Evolutionary conservation across 1,140 invertebrate genomes (phyloP), one percentile per base, ranked within the genome.

Genomic region (Panulirus ornatus): DNA sequence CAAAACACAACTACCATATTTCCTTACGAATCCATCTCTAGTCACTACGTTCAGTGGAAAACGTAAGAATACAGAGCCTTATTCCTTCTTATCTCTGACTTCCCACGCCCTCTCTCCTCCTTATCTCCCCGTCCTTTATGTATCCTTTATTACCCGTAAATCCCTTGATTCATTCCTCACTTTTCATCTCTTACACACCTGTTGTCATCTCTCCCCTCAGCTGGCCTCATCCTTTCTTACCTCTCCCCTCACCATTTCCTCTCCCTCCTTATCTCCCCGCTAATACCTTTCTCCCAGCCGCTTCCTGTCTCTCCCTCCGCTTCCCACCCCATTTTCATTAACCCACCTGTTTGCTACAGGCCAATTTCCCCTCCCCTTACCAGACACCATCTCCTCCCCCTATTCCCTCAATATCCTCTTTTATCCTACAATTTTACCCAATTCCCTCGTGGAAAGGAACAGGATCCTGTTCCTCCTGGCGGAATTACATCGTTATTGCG

Each of bases 331-430:
- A n/a, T n/a, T n/a, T 66, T 66, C 58, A 66, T 30, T 66, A 66
- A 30, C 3, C n/a, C 58, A 30, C 58, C 1, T 66, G n/a, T 66
- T 27, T 30, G 58, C n/a, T 27, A 27, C n/a, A 6, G 58, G 58
- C 58, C 58, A 66, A 66, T 27, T 66, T 66, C n/a, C n/a, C 58
- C 30, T 66, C 58, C 58, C 58, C 58, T 5, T 27, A 3, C 58
- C 8, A 66, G n/a, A 66, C 58, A 11, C 58, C n/a, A 66, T 66
- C 58, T 66, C 58, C 58, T 14, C n/a, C 58, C 58, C 58, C 30
- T 27, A 63, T 27, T 66, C n/a, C n/a, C 27, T 66, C 58, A 66
- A 66, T 66, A 27, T 66, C 58, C 58, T 66, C 58, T 66, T 66
- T 66, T 66, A 66, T 66, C 58, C 58, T 8, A 27, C 58, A 66